phyloP scores from a whole-genome alignment of 64 coral and sea anemone species.

The Porites australiensis region DNA sequence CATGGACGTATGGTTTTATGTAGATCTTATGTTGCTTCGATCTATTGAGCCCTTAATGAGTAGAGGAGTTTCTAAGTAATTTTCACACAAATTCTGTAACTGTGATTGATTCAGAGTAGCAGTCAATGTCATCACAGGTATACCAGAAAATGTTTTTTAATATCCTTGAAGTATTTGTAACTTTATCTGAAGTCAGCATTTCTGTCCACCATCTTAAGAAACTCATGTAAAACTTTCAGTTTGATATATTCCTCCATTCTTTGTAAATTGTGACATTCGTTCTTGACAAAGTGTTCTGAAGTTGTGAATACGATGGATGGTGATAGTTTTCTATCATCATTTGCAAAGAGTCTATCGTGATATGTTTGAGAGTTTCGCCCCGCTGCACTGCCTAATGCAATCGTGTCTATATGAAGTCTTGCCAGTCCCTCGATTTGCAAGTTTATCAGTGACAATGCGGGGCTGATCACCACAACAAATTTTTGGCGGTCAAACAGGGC shows the following conservation, averaged over 20 bases:
- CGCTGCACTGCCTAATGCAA: not conserved
- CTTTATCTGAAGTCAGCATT: slow-evolving; percentile 31
- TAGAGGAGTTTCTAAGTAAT: not conserved
- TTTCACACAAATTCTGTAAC: not conserved
- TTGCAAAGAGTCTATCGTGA: slow-evolving; percentile 5
- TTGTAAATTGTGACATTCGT: not conserved
- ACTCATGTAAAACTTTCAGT: slow-evolving; percentile 56
- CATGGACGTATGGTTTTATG: not conserved
- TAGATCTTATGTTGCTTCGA: slow-evolving; percentile 50
- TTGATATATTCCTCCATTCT: slow-evolving; percentile 1
- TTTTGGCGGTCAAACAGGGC: slow-evolving; percentile 40
- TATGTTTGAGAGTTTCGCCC: not conserved
- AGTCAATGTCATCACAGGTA: slow-evolving; percentile 48
- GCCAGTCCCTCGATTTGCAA: slow-evolving; percentile 6
- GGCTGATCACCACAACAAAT: slow-evolving; percentile 21
- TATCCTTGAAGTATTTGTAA: slow-evolving; percentile 11
- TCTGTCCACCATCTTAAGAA: slow-evolving; percentile 73
- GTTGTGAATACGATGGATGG: slow-evolving; percentile 42
- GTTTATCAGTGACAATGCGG: slow-evolving; percentile 30
- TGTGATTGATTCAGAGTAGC: slow-evolving; percentile 47
- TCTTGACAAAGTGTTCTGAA: slow-evolving; percentile 43
- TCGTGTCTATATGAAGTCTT: not conserved
- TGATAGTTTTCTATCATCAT: not conserved
- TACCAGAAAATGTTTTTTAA: slow-evolving; percentile 23
- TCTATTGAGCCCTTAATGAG: slow-evolving; percentile 9